Evolutionary conservation across 2,113 vertebrate genomes (phyloP).

Genomic region (Lycaon pictus): DNA sequence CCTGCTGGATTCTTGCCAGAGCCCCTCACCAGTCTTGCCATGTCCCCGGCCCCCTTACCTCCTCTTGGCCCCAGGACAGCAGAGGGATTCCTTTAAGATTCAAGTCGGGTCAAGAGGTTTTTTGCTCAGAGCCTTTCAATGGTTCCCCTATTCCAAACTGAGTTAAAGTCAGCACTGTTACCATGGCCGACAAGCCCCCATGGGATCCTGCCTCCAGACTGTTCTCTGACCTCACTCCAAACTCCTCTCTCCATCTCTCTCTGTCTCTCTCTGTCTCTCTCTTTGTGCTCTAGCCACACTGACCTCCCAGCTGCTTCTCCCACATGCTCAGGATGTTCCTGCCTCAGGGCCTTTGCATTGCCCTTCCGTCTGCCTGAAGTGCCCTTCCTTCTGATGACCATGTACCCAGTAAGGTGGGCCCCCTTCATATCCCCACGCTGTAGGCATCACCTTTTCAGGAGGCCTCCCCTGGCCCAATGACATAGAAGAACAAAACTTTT

Average conservation of each 20-base stretch:
- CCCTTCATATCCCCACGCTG: background rate
- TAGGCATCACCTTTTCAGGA: background rate
- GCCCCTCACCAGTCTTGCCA: fast-evolving
- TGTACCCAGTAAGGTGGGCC: background rate
- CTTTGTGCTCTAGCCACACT: background rate
- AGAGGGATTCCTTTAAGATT: background rate
- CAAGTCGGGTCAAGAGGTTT: background rate
- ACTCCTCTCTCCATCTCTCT: background rate
- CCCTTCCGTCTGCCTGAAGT: background rate
- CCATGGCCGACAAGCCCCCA: fast-evolving
- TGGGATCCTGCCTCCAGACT: background rate
- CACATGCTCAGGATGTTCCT: background rate
- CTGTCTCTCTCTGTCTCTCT: too few species aligned
- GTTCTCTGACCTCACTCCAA: background rate
- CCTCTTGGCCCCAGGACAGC: background rate
- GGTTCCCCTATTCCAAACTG: background rate
- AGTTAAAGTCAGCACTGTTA: background rate
- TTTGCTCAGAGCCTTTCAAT: background rate
- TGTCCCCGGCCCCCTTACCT: background rate
- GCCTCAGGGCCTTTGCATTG: background rate
- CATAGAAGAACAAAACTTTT: background rate
- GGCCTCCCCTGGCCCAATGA: too few species aligned
- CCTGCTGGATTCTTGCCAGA: background rate
- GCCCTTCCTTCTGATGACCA: background rate
- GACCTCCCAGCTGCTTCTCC: background rate